Base-by-base conservation (phyloP, 2,797 vertebrate species). In the Eulemur albifrons region DNA sequence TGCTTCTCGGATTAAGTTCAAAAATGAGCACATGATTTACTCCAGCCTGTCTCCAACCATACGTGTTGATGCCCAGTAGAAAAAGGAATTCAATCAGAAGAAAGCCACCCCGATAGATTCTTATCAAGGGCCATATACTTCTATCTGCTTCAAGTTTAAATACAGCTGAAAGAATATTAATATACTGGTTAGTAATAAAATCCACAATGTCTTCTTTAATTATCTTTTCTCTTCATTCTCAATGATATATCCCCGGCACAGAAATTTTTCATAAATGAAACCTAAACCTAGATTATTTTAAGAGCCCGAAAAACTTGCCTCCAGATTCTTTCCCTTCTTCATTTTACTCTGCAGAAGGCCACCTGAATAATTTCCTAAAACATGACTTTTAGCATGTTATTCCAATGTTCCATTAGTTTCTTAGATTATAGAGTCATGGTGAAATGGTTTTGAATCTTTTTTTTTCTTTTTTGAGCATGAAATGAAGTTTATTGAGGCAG, bases 1-100 rank as follows among this genome's bases (percentile, higher is more conserved):
- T 99, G 98, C 99, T 99, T 96, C 99, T 99, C 73, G 99, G 99
- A 97, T 99, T 99, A 96, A 99, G 99, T 88, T 99, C 99, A 83
- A 99, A 99, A 98, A 99, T 99, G 97, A 99, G 99, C 54, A 99
- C 99, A 1, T 99, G 99, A 98, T 99, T 99, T 85, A 99, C 99
- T 93, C 99, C 99, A 48, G 99, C 99, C 98, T 99, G 99, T 97
- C 99, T 99, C 99, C 99, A 99, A 96, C 99, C 99, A 2, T 99
- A 99, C 0, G 99, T 99, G 99, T 99, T 99, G 98, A 99, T 99
- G 95, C 99, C 99, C 98, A 99, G 98, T 88, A 99, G 99, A 98
- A 99, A 99, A 98, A 99, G 99, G 98, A 99, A 99, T 98, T 99
- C 99, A 98, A 99, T 99, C 96, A 99, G 98, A 97, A 99, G 99